Percentiles rank a stretch among this genome's conserved stretches.
phyloP scores from a whole-genome alignment of 2,888 invertebrate species.

The Drosophila histrio region DNA sequence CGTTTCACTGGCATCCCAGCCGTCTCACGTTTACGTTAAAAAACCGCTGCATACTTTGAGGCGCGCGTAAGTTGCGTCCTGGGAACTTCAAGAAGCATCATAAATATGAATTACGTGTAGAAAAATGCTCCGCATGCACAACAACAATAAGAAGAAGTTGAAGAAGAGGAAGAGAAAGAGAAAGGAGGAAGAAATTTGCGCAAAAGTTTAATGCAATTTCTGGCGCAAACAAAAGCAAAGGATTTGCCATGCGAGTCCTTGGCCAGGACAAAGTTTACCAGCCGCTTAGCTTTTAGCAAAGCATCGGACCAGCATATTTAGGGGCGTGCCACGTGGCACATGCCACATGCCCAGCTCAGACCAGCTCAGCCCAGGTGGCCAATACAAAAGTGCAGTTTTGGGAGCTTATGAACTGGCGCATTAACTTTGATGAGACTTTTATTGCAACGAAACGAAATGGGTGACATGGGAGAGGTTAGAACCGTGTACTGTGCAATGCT shows the following conservation, averaged over 20 bases:
- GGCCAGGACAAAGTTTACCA: conserved; percentile 58
- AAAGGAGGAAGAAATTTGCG: conserved; percentile 43
- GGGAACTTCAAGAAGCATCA: conserved; percentile 39
- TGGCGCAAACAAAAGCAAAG: conserved; percentile 57
- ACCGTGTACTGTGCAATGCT: neutral
- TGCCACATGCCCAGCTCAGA: conserved; percentile 14
- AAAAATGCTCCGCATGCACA: conserved; percentile 33
- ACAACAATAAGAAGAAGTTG: neutral
- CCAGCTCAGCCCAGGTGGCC: conserved; percentile 52
- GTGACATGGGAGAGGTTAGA: conserved; percentile 28
- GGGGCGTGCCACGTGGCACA: conserved; percentile 43
- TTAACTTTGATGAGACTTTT: conserved; percentile 68
- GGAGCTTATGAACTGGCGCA: conserved; percentile 64
- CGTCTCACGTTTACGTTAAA: conserved; percentile 9
- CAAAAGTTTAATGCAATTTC: conserved; percentile 74
- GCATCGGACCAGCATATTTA: conserved; percentile 11
- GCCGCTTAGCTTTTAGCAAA: conserved; percentile 46
- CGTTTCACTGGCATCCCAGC: conserved; percentile 3
- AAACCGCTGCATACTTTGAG: conserved; percentile 58
- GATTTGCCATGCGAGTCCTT: conserved; percentile 45
- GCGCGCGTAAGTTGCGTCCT: conserved; percentile 44
- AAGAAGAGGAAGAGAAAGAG: neutral
- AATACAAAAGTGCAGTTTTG: conserved; percentile 65
- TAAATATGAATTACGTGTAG: conserved; percentile 73
- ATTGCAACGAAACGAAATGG: conserved; percentile 42